Percentiles rank a stretch among this genome's conserved stretches.
Conservation (phyloP, 2,797 vertebrate genomes). For the Nannoperca obscura region DNA sequence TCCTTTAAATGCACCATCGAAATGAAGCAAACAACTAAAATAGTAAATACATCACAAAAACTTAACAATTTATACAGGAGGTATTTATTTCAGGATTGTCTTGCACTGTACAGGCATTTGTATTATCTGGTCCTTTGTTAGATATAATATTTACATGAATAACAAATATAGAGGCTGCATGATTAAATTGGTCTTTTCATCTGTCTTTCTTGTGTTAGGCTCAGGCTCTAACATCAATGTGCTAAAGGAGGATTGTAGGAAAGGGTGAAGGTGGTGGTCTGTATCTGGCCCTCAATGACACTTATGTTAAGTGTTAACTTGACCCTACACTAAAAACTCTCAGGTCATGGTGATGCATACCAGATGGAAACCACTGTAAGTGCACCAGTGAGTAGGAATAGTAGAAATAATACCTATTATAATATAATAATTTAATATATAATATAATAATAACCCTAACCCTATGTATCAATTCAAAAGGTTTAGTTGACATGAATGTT, state of each 20-base stretch:
- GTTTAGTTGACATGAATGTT: no score
- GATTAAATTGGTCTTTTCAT: neutral
- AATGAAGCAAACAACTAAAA: neutral
- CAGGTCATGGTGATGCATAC: slow-evolving; percentile 48
- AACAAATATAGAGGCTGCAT: neutral
- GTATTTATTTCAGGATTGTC: neutral
- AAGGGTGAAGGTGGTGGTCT: slow-evolving; percentile 30
- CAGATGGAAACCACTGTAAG: slow-evolving; percentile 46
- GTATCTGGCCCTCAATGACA: slow-evolving; percentile 43
- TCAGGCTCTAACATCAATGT: neutral
- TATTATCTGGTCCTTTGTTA: neutral
- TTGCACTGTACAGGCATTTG: neutral
- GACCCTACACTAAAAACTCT: slow-evolving; percentile 47
- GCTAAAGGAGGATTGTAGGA: slow-evolving; percentile 5
- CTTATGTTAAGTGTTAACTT: slow-evolving; percentile 63
- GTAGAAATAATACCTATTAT: neutral
- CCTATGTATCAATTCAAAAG: no score
- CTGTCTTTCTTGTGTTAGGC: neutral
- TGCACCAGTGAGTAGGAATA: slow-evolving; percentile 15
- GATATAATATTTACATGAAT: no score
- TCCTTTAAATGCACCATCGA: neutral
- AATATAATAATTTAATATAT: no score
- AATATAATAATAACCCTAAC: no score
- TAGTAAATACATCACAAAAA: neutral
- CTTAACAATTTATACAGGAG: neutral